Evolutionary conservation across 2,888 invertebrate species (phyloP), one percentile per base, ranked within the genome.

Genomic region (Eupsilia transversa): DNA sequence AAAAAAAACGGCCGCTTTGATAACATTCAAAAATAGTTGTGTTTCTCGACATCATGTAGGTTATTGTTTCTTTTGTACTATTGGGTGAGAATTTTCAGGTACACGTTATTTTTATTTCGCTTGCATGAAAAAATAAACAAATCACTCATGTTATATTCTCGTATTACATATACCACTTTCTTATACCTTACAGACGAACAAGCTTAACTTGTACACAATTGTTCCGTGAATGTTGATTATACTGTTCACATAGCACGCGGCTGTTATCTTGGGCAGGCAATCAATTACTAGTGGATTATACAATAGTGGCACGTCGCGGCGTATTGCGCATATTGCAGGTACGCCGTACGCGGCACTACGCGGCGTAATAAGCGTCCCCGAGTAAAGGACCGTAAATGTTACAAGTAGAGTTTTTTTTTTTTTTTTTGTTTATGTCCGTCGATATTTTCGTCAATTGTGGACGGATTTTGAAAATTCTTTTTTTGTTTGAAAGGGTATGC

Each of bases 1-100:
- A 83, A 81, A 80, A 83, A 86, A 84, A 85, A 79, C 66, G 80
- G 70, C 41, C 60, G 69, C 75, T 79, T 87, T 82, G 78, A 84
- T 84, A 85, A 79, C 82, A 82, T 87, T 79, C 80, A 75, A 80
- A 71, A 80, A 86, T 78, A 83, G 79, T 83, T 84, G 10, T 75
- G 72, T 70, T 74, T 72, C 52, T 61, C 61, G 74, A 77, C 77
- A 71, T 57, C 69, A 49, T 30, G 52, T 27, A 43, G 3, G 35
- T 60, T 59, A 70, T 68, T 52, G 35, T 57, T 66, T 41, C 20
- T 61, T 20, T 65, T 70, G 33, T 54, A 41, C 33, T 12, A 38
- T 17, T 65, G 46, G 17, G 33, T 38, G 20, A 20, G 0, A 61
- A 43, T 33, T 35, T 14, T 38, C 5, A n/a, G 14, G 14, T 12